Conservation (phyloP, 2,888 invertebrate species). For the Scaptomyza flava region DNA sequence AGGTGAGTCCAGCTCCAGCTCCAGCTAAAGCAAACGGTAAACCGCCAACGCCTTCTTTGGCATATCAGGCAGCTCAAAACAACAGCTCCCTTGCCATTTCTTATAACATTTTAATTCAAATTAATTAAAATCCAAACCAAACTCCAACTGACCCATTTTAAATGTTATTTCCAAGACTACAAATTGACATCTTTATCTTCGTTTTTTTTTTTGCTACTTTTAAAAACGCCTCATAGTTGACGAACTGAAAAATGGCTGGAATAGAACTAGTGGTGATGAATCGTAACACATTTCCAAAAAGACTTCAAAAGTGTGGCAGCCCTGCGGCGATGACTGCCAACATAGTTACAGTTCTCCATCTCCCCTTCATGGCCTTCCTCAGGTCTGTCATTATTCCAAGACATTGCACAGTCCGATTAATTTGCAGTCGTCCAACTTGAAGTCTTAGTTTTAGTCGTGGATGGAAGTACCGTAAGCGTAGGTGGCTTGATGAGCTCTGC, state of each 20-base stretch:
- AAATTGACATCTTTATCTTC: conserved; percentile 59
- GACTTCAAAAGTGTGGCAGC: conserved; percentile 73
- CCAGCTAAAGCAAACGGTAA: conserved; percentile 60
- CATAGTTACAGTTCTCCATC: conserved; percentile 17
- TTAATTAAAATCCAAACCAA: conserved; percentile 62
- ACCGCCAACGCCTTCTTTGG: conserved; percentile 76
- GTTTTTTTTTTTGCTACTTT: not conserved
- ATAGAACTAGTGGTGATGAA: conserved; percentile 58
- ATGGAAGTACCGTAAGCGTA: conserved; percentile 76
- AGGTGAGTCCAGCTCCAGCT: conserved; percentile 53
- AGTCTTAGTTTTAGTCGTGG: conserved; percentile 17
- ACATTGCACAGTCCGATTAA: conserved; percentile 64
- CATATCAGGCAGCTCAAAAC: conserved; percentile 48
- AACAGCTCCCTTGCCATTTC: conserved; percentile 38
- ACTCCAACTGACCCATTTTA: conserved; percentile 56
- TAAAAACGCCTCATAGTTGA: conserved; percentile 33
- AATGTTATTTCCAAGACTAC: conserved; percentile 15
- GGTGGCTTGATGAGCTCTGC: conserved; percentile 72
- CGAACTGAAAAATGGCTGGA: conserved; percentile 43
- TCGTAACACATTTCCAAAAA: conserved; percentile 63
- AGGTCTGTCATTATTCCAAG: conserved; percentile 49
- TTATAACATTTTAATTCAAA: conserved; percentile 73
- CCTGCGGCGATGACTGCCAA: conserved; percentile 42
- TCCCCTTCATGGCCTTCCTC: not conserved
- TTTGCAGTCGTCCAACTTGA: conserved; percentile 54